Percentiles rank a stretch among this genome's conserved stretches.
Conservation (phyloP, 2,888 invertebrate genomes). For the Phanerotoma sp. region DNA sequence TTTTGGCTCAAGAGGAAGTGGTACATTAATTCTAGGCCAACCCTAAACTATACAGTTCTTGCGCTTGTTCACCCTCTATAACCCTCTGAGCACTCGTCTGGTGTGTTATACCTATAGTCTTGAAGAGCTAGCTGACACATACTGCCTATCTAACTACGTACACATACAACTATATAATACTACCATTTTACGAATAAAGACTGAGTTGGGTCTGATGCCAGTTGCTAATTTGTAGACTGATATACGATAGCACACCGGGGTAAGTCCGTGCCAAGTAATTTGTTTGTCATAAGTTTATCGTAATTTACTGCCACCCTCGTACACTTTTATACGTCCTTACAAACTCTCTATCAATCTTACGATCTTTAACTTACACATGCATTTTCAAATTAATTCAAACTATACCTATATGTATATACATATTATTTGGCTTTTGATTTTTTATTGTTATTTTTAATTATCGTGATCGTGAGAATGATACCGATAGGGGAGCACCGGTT, state of each 20-base stretch:
- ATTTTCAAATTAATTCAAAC: neutral
- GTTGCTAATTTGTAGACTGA: conserved; percentile 51
- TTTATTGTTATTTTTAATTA: too few species aligned
- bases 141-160: conserved; percentile 1
- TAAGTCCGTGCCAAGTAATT: conserved; percentile 44
- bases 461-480: neutral
- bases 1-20: conserved; percentile 43
- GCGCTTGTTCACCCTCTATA: conserved; percentile 7
- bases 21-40: conserved; percentile 52
- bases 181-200: conserved; percentile 9
- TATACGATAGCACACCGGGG: conserved; percentile 46
- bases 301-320: conserved; percentile 41
- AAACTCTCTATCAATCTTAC: conserved; percentile 5
- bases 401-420: neutral
- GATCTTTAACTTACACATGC: neutral
- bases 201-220: conserved; percentile 39
- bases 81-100: conserved; percentile 10
- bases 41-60: conserved; percentile 34
- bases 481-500: neutral
- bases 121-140: conserved; percentile 19
- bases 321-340: neutral
- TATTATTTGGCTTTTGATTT: neutral
- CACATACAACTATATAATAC: conserved; percentile 4
- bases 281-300: conserved; percentile 52
- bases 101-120: conserved; percentile 5